These are phyloP conservation scores for Pogonomyrmex barbatus DNA, from an alignment of 1,140 invertebrate genomes.

Conservation along the genomic window DNA sequence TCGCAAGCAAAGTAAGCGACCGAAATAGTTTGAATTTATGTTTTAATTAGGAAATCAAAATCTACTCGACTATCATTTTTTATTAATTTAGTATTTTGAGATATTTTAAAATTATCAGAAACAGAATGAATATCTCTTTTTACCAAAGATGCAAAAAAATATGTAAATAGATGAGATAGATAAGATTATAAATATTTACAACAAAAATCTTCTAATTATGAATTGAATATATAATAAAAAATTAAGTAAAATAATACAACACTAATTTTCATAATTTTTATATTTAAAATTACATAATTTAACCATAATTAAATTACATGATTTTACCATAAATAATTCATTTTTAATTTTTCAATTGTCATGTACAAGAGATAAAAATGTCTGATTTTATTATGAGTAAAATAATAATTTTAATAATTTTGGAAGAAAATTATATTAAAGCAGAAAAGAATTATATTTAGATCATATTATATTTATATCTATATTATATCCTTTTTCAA, in stretches of 20 bases:
- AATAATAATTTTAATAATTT: not conserved
- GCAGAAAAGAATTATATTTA: not conserved
- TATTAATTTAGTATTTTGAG: not conserved
- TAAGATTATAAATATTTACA: no score
- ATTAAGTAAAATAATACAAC: constrained; percentile 17
- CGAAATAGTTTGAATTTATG: not conserved
- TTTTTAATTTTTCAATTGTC: not conserved
- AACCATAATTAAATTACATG: not conserved
- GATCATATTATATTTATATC: no score
- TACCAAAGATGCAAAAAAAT: not conserved
- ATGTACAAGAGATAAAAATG: not conserved
- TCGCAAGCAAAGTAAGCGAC: not conserved
- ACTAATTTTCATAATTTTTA: not conserved
- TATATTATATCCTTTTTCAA: not conserved
- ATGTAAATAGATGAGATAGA: not conserved
- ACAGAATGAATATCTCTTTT: constrained; percentile 8
- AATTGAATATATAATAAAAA: not conserved
- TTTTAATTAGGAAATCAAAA: constrained; percentile 2
- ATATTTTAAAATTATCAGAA: not conserved
- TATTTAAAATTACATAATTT: not conserved
- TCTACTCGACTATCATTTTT: not conserved
- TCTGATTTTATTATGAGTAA: not conserved
- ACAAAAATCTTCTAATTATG: no score
- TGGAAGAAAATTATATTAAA: not conserved
- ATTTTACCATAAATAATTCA: not conserved